Base-by-base conservation (phyloP, 2,888 invertebrate genomes). In the Empis stercorea region DNA sequence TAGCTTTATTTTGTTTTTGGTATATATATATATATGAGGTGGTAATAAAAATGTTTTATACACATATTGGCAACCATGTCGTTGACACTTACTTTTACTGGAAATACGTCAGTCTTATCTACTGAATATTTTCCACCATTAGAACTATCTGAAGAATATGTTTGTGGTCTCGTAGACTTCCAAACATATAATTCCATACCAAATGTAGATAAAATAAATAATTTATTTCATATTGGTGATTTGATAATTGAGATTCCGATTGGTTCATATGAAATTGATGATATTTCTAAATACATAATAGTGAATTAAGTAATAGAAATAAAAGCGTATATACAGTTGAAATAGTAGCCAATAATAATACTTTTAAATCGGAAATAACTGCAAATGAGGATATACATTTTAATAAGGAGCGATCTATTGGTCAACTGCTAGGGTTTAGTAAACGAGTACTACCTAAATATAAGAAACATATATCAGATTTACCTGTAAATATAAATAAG, bases 191-290 rank as follows among this genome's bases (percentile, higher is more conserved):
- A 52, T 27, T 47, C 50, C n/a, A 52, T 64, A 46, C 59, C 61
- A 2, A 65, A 64, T 52, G 55, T 65, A 2, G 60, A 64, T 51
- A 51, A 52, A 32, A 52, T 49, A 38, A 59, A 63, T 48, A 63
- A 62, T 52, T 58, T 57, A 48, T 59, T 65, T 53, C 55, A 57
- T 50, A 13, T 48, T 17, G 48, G 47, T 39, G 38, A 57, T n/a
- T n/a, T n/a, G n/a, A n/a, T n/a, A n/a, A n/a, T n/a, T n/a, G n/a
- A n/a, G n/a, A n/a, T n/a, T n/a, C n/a, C n/a, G n/a, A n/a, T n/a
- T n/a, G n/a, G n/a, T n/a, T n/a, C n/a, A n/a, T n/a, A n/a, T n/a
- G n/a, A n/a, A n/a, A n/a, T n/a, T n/a, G n/a, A n/a, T n/a, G n/a
- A n/a, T n/a, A n/a, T n/a, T n/a, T n/a, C n/a, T n/a, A n/a, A n/a